These are phyloP conservation scores for Botia kubotai DNA, from an alignment of 2,797 vertebrate genomes.

Conservation along the genomic window DNA sequence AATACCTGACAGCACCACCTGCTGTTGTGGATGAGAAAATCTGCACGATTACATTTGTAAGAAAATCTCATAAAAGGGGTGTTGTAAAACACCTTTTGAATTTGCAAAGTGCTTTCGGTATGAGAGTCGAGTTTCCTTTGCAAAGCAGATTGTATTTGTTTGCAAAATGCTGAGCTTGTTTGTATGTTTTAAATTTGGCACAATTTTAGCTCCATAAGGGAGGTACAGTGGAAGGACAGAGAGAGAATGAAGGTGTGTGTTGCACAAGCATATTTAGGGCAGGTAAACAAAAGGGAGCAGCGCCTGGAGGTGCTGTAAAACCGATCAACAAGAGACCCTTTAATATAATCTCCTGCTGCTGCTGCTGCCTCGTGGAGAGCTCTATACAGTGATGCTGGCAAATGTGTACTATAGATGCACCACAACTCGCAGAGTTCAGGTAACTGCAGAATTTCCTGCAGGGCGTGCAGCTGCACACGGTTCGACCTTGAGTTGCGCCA, in stretches of 20 bases:
- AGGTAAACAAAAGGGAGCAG: constrained; percentile 61
- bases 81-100: no score
- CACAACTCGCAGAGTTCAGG: neutral
- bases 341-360: constrained; percentile 35
- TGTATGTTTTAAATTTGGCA: neutral
- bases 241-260: constrained; percentile 54
- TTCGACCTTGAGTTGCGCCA: no score
- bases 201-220: neutral
- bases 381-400: constrained; percentile 11
- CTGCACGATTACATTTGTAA: no score
- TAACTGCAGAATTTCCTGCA: neutral
- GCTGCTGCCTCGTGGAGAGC: neutral
- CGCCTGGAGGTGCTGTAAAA: constrained; percentile 32
- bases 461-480: neutral
- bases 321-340: constrained; percentile 17
- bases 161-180: no score
- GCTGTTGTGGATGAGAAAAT: no score
- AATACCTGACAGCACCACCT: no score
- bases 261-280: constrained; percentile 78
- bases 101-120: no score
- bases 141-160: no score
- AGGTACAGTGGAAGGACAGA: neutral
- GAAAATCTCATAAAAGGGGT: no score
- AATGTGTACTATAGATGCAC: constrained; percentile 13
- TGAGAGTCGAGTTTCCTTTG: no score